Evolutionary conservation across 2,888 invertebrate species (phyloP).

Genomic region (Gastracanthus pulcherrimus): DNA sequence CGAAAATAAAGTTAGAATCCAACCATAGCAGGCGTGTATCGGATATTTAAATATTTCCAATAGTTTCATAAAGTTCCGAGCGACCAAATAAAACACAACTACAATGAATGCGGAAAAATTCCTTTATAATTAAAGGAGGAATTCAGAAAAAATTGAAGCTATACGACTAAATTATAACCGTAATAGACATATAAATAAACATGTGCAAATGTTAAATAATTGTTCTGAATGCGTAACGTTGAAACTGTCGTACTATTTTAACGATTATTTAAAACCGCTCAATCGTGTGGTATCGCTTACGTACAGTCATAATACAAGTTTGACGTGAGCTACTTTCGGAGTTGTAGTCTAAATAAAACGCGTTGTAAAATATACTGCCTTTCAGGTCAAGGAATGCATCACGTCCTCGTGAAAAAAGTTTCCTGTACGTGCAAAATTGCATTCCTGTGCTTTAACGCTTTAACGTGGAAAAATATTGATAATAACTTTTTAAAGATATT

Average conservation of each 20-base stretch:
- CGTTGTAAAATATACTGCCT: not conserved
- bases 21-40: not conserved
- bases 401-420: not conserved
- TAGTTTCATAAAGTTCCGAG: not conserved
- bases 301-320: not conserved
- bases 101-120: not conserved
- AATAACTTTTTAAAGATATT: too few relatives aligned
- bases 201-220: too few relatives aligned
- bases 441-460: too few relatives aligned
- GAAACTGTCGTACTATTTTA: not conserved
- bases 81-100: not conserved
- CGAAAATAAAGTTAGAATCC: not conserved
- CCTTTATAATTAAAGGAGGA: not conserved
- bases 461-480: too few relatives aligned
- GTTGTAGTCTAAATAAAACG: not conserved
- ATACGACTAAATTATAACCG: too few relatives aligned
- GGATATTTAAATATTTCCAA: not conserved
- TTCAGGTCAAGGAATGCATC: not conserved
- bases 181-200: too few relatives aligned
- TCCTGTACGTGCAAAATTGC: too few relatives aligned
- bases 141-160: not conserved
- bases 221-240: too few relatives aligned
- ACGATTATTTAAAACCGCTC: not conserved
- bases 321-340: not conserved
- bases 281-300: too few relatives aligned